These are phyloP conservation scores for Poecile montanus DNA, from an alignment of 2,797 vertebrate genomes.

Conservation along the genomic window DNA sequence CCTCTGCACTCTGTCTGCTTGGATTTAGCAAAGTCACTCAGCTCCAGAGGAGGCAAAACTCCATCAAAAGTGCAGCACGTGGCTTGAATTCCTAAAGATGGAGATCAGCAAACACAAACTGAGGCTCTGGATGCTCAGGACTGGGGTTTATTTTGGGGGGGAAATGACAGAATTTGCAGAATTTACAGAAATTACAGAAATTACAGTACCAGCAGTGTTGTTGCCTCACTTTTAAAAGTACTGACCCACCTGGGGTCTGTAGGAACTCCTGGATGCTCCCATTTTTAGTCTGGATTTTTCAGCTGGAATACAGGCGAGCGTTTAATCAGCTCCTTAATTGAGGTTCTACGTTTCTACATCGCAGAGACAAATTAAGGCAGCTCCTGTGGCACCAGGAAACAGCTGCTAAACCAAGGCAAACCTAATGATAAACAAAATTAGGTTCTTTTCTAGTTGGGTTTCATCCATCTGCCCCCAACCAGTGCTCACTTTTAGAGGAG, in stretches of 20 bases:
- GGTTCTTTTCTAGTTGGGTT: slow-evolving; percentile 54
- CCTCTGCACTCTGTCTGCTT: not conserved
- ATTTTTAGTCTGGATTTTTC: not conserved
- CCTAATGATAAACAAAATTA: slow-evolving; percentile 57
- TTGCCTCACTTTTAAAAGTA: not conserved
- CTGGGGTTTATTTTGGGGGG: not conserved
- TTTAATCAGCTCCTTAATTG: slow-evolving; percentile 62
- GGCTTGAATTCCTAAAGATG: not conserved
- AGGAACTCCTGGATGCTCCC: not conserved
- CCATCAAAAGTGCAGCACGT: accelerated
- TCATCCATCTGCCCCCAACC: slow-evolving; percentile 60
- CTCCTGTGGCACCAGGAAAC: slow-evolving; percentile 26
- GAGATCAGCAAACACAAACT: accelerated
- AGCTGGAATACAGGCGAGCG: not conserved
- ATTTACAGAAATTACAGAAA: not conserved
- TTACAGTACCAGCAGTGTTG: accelerated
- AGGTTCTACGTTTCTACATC: slow-evolving; percentile 30
- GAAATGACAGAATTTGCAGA: not conserved
- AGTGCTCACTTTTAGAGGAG: slow-evolving; percentile 36
- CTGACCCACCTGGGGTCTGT: not conserved
- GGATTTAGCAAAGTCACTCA: not conserved
- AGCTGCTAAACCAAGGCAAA: slow-evolving; percentile 45
- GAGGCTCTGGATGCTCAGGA: not conserved
- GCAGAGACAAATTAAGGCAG: slow-evolving; percentile 43
- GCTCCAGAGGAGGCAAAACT: not conserved